Evolutionary conservation across 2,797 vertebrate species (phyloP).

Genomic region (Clamator glandarius): DNA sequence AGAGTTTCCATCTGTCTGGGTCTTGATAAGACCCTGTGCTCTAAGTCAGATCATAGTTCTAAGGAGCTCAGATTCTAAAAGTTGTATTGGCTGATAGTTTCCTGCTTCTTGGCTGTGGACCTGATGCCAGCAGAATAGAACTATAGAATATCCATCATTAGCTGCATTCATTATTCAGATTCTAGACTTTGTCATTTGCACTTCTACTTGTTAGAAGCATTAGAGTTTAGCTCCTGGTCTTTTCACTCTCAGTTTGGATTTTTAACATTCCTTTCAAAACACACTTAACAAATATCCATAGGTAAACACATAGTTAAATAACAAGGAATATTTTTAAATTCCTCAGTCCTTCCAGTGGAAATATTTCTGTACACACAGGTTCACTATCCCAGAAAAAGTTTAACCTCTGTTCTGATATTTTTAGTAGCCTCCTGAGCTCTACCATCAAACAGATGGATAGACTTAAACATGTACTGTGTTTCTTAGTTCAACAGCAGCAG

Average conservation of each 20-base stretch:
- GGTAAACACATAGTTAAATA: not conserved
- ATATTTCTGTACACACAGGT: not conserved
- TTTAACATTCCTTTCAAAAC: not conserved
- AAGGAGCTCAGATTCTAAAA: fast-evolving
- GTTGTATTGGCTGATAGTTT: fast-evolving
- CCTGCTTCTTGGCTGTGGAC: not conserved
- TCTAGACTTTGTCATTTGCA: not conserved
- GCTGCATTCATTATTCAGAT: not conserved
- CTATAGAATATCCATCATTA: not conserved
- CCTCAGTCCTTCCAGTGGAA: not conserved
- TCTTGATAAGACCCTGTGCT: not conserved
- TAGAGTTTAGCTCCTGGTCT: not conserved
- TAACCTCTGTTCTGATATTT: not conserved
- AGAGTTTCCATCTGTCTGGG: not conserved
- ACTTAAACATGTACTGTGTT: not conserved
- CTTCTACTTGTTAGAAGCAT: not conserved
- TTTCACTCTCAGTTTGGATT: not conserved
- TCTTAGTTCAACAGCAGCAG: too few relatives aligned
- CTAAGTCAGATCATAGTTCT: not conserved
- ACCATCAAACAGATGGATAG: not conserved
- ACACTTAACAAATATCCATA: not conserved
- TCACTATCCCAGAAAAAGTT: not conserved
- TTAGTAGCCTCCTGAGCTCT: not conserved
- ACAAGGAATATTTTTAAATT: not conserved
- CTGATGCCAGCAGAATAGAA: not conserved